Evolutionary conservation across 2,113 vertebrate species (phyloP).

Genomic region (Heterocephalus glaber): DNA sequence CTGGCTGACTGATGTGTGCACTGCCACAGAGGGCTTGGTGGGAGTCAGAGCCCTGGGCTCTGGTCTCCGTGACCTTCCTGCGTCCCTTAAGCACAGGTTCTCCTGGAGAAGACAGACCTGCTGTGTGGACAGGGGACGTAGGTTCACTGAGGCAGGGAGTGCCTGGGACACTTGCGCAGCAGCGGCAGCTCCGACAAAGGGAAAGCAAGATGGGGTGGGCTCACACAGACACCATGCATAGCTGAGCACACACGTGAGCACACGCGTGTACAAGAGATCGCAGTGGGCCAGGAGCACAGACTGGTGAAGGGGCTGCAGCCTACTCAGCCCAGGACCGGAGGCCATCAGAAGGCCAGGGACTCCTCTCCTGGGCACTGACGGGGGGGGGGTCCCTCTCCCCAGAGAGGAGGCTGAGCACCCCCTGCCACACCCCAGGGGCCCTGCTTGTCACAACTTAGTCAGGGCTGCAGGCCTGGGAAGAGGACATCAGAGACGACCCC

Average conservation of each 20-base stretch:
- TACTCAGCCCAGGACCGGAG: neutral
- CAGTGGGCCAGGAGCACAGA: neutral
- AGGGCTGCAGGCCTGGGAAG: neutral
- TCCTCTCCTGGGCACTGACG: neutral
- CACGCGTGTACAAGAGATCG: neutral
- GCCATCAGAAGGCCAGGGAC: neutral
- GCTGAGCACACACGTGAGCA: rapidly evolving
- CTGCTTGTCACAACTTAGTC: neutral
- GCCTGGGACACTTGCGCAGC: too few relatives aligned
- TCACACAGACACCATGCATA: neutral
- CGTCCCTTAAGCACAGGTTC: neutral
- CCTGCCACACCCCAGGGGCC: neutral
- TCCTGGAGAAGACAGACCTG: neutral
- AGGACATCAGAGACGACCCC: neutral
- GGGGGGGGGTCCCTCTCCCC: neutral
- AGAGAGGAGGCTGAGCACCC: neutral
- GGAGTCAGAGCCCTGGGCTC: neutral
- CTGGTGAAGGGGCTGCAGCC: neutral
- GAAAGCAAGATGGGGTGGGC: neutral
- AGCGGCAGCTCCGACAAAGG: rapidly evolving
- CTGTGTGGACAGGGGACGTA: rapidly evolving
- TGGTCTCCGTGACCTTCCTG: neutral
- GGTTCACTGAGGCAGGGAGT: neutral
- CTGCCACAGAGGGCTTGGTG: rapidly evolving
- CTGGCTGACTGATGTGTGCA: rapidly evolving